Conservation (phyloP, 2,888 invertebrate species). For the Mamestra brassicae region DNA sequence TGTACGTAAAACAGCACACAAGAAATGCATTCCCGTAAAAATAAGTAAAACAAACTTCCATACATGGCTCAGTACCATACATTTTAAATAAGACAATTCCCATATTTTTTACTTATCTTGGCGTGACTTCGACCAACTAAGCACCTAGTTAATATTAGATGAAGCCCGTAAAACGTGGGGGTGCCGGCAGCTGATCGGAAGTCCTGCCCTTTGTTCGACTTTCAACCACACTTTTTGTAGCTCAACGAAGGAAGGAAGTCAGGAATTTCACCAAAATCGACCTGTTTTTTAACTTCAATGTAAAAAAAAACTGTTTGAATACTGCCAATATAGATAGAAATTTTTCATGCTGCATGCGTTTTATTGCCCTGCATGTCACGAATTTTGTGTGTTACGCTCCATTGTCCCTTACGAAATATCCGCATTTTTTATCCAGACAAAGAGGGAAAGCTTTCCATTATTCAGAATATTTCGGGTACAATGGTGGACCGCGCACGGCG, state of each 20-base stretch:
- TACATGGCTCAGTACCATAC: conserved; percentile 26
- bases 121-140: conserved; percentile 72
- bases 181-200: conserved; percentile 91
- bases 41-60: conserved; percentile 23
- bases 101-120: conserved; percentile 69
- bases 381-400: conserved; percentile 77
- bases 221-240: conserved; percentile 82
- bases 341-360: conserved; percentile 41
- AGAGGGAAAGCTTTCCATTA: conserved; percentile 86
- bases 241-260: conserved; percentile 84
- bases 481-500: conserved; percentile 83
- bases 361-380: conserved; percentile 64
- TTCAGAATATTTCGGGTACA: conserved; percentile 85
- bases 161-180: conserved; percentile 87
- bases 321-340: conserved; percentile 31
- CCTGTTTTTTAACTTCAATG: conserved; percentile 39
- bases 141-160: conserved; percentile 84
- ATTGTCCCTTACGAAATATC: conserved; percentile 84
- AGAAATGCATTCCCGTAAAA: conserved; percentile 9
- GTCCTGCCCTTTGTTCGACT: conserved; percentile 89
- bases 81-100: conserved; percentile 58
- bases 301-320: conserved; percentile 18
- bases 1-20: neutral
- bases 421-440: conserved; percentile 86
- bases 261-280: conserved; percentile 68